Percentiles rank a stretch among this genome's conserved stretches.
Conservation (phyloP, 92 coral and sea anemone genomes). For the Pocillopora grandis region DNA sequence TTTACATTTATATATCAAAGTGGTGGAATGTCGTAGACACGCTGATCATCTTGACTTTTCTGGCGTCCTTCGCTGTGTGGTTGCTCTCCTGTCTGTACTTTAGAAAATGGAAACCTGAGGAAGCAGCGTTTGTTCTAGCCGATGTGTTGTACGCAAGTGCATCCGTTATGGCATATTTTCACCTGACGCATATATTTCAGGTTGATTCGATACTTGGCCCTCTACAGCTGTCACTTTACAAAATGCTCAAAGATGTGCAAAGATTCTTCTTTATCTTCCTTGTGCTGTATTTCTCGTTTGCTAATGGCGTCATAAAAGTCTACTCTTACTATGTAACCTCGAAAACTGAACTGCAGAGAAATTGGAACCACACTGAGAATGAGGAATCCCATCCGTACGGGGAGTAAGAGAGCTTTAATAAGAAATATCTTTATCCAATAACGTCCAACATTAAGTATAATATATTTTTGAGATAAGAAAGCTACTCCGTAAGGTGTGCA, state of each 20-base stretch:
- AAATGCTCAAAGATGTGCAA: conserved; percentile 52
- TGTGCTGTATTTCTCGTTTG: conserved; percentile 43
- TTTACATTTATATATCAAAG: conserved; percentile 22
- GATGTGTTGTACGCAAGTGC: conserved; percentile 24
- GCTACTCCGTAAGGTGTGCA: too few relatives aligned
- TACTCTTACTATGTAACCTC: conserved; percentile 50
- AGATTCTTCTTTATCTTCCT: conserved; percentile 44
- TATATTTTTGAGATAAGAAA: too few relatives aligned
- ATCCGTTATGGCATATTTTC: conserved; percentile 14
- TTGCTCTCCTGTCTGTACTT: background rate
- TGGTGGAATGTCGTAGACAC: conserved; percentile 35
- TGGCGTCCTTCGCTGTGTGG: background rate
- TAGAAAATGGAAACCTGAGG: conserved; percentile 7
- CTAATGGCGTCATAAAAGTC: conserved; percentile 42
- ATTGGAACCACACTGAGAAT: background rate
- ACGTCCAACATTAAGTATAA: background rate
- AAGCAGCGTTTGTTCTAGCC: background rate
- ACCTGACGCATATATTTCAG: conserved; percentile 30
- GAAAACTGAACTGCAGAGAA: conserved; percentile 14
- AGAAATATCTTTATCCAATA: background rate
- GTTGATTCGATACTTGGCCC: conserved; percentile 46
- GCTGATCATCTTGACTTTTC: background rate
- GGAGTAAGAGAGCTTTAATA: conserved; percentile 20
- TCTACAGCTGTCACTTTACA: conserved; percentile 51
- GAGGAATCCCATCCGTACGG: conserved; percentile 31